Conservation (phyloP, 2,113 vertebrate species). For the Tiliqua scincoides region DNA sequence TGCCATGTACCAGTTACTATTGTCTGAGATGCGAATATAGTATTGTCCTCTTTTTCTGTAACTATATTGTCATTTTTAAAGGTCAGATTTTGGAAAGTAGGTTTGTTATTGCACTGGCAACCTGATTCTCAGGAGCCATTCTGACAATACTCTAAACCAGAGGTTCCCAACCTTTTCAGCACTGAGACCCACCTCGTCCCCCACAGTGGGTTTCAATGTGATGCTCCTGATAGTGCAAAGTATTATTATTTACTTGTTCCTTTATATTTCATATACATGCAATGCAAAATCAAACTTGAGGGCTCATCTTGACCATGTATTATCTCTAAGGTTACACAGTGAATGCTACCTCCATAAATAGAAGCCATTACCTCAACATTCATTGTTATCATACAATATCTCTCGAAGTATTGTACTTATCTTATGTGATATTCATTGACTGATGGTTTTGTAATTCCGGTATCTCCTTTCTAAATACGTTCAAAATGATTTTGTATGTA, state of each 20-base stretch:
- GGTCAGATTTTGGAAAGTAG: background rate
- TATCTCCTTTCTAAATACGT: background rate
- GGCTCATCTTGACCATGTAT: background rate
- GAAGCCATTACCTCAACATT: slow-evolving; percentile 7
- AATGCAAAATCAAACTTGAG: slow-evolving; percentile 22
- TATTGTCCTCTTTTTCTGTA: background rate
- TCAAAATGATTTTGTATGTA: slow-evolving; percentile 3
- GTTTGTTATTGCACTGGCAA: background rate
- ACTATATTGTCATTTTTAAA: background rate
- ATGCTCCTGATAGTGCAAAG: too few species aligned
- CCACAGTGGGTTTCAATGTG: too few species aligned
- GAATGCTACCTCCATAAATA: slow-evolving; percentile 23
- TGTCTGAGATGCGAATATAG: background rate
- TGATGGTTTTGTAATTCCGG: background rate
- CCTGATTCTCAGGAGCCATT: background rate
- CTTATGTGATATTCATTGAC: slow-evolving; percentile 16
- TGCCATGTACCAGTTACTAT: background rate
- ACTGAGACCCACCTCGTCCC: too few species aligned
- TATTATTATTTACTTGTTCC: background rate
- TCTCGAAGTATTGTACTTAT: slow-evolving; percentile 6
- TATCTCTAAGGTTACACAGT: slow-evolving; percentile 16
- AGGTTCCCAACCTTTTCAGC: background rate
- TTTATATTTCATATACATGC: background rate
- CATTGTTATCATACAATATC: slow-evolving; percentile 16
- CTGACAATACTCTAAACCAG: background rate